Evolutionary conservation across 2,113 vertebrate species (phyloP), one percentile per base, ranked within the genome.

Genomic region (Terrapene triunguis): DNA sequence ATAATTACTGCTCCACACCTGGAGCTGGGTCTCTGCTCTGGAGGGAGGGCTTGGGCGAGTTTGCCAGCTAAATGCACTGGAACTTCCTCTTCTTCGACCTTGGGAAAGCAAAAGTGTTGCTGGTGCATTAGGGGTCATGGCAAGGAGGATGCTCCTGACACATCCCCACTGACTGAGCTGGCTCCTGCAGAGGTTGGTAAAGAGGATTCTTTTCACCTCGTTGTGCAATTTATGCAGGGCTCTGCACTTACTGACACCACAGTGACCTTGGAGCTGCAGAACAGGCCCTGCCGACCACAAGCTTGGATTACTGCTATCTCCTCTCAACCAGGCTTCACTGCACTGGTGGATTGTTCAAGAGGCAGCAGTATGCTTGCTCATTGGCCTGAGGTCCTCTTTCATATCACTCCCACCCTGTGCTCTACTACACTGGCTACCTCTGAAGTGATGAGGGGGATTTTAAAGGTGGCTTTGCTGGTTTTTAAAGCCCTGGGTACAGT

Each of bases 31-130:
- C 65, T 72, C 50, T 53, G 80, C 51, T 54, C 80, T 51, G 5
- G 50, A 81, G 92, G 69, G 10, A 88, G n/a, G 8, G 48, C 76
- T 78, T 0, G 0, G 4, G 1, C 9, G 1, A 2, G 5, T 8
- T 16, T 87, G 83, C 80, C 12, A 35, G 74, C 65, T 47, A 83
- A 80, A 57, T 0, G 0, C 65, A 57, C 3, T 57, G 17, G 5
- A 76, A 4, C 17, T 81, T 84, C 32, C 54, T 72, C 22, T 82
- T 0, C 9, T 48, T n/a, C 8, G 42, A 74, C 17, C 88, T 89
- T 88, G 21, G 65, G 53, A 87, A 84, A 93, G 51, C 2, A 0
- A 54, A 2, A 3, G 35, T 0, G 0, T 11, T 42, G 32, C 17
- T 84, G 35, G 19, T 35, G 57, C 78, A 4, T 92, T 51, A 12